Evolutionary conservation across 1,140 invertebrate species (phyloP).

Genomic region (Bombus superbus): DNA sequence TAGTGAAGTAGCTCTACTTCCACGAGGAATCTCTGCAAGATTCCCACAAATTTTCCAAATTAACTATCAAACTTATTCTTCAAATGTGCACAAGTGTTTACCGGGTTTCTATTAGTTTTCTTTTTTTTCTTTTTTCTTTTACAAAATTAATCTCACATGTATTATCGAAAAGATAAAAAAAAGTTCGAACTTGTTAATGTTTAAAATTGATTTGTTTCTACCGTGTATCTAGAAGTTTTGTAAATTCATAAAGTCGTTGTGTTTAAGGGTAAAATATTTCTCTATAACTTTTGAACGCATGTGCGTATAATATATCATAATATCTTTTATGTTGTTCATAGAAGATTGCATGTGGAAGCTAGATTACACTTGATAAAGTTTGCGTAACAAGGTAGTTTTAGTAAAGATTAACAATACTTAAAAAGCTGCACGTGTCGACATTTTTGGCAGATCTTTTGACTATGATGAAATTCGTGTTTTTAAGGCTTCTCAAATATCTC

Average conservation of each 20-base stretch:
- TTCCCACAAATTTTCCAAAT: slow-evolving; percentile 11
- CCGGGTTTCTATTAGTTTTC: neutral
- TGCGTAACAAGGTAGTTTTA: slow-evolving; percentile 11
- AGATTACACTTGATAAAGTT: neutral
- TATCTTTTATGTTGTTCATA: neutral
- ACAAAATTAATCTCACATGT: neutral
- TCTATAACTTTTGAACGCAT: neutral
- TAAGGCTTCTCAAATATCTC: neutral
- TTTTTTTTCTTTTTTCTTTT: neutral
- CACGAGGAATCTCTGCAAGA: slow-evolving; percentile 34
- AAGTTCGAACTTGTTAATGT: neutral
- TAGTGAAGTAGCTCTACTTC: neutral
- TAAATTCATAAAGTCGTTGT: neutral
- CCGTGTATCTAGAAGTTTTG: neutral
- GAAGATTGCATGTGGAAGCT: slow-evolving; percentile 17
- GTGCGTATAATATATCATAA: neutral
- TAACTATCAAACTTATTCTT: neutral
- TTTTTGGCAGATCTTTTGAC: neutral
- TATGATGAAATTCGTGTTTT: neutral
- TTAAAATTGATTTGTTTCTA: neutral
- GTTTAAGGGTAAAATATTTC: neutral
- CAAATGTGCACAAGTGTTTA: neutral
- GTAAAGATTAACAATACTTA: slow-evolving; percentile 10
- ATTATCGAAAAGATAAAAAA: neutral
- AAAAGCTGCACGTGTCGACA: slow-evolving; percentile 19